Base-by-base conservation (phyloP, 2,888 invertebrate genomes). In the Agrilus mali region DNA sequence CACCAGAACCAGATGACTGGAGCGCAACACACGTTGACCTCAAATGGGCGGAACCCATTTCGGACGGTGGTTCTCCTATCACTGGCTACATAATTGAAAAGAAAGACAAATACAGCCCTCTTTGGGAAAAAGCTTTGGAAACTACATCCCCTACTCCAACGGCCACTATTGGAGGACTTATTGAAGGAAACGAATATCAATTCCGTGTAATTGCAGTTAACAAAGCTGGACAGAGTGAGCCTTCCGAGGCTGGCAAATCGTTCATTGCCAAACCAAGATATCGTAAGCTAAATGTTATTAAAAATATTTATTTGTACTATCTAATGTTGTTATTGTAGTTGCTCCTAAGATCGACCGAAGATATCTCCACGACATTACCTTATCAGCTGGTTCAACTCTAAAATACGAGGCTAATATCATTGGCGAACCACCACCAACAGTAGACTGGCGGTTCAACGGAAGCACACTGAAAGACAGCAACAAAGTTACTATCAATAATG, bases 341-440 rank as follows among this genome's bases (percentile, higher is more conserved):
- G 92, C 95, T 50, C 97, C 97, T 14, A 89, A 88, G 71, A 97
- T 98, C 65, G 94, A 96, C 70, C 78, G 95, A 47, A 80, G 92
- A 52, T 87, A 93, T 61, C 74, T 96, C 20, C 80, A 90, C 33
- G 90, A 94, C 58, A 74, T 95, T 35, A 88, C 88, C 2, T 70
- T 97, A 43, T 94, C 95, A 33, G 86, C 90, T 36, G 95, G 97
- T 34, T 83, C 92, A 16, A 80, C 92, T 15, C 78, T 98, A 50
- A 95, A 95, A 67, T 80, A 95, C 60, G 93, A 95, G 57, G 94
- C 92, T 0, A 83, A 83, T 48, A 87, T 97, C 44, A 85, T 82
- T 60, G 98, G 97, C 44, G 95, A 97, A 62, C 97, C 98, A 2
- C 85, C 92, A 43, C 97, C 97, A 38, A 85, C 82, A 46, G 86